Evolutionary conservation across 2,113 vertebrate species (phyloP).

Genomic region (Syngnathoides biaculeatus): DNA sequence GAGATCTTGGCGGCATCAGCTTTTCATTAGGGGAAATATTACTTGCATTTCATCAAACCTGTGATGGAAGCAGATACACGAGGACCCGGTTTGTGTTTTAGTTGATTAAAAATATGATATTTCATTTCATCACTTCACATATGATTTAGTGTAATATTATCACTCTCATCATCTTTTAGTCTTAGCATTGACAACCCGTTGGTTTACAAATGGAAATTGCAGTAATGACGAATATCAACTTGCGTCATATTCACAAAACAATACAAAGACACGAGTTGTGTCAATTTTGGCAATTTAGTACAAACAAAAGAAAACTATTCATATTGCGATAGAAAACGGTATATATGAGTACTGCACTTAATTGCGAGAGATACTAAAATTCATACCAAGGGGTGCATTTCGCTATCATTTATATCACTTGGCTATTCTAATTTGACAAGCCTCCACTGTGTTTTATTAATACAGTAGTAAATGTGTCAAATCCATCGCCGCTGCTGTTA

Average conservation of each 20-base stretch:
- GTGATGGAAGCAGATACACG: conserved; percentile 16
- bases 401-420: not conserved
- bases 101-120: conserved; percentile 30
- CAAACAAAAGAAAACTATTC: not conserved
- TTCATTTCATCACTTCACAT: not conserved
- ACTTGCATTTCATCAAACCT: conserved; percentile 22
- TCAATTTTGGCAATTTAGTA: not conserved
- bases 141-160: not conserved
- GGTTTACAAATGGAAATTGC: not conserved
- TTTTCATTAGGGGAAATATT: conserved; percentile 14
- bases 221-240: not conserved
- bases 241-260: not conserved
- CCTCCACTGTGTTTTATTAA: not conserved
- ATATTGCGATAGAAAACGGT: not conserved
- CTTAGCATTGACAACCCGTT: not conserved
- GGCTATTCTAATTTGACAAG: not conserved
- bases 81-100: conserved; percentile 2
- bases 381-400: not conserved
- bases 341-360: not conserved
- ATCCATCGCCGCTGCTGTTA: not conserved
- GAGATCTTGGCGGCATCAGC: conserved; percentile 30
- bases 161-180: not conserved
- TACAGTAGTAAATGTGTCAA: conserved; percentile 5
- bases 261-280: not conserved
- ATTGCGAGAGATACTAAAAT: not conserved